Base-by-base conservation (phyloP, 1,140 invertebrate genomes). In the Drosophila erecta region DNA sequence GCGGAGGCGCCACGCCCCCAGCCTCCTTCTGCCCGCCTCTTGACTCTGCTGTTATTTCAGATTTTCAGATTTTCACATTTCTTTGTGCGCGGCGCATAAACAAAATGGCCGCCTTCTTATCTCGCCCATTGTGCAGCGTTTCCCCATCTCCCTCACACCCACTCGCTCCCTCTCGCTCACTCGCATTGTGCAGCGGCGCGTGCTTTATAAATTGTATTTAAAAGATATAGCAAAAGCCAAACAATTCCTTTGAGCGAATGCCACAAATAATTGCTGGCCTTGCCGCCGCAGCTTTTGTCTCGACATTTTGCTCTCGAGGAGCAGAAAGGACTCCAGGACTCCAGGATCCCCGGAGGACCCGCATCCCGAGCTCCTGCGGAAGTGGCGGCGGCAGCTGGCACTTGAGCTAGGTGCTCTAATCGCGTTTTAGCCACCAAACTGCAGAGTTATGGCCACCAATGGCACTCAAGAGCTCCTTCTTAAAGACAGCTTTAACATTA, bases 131-230 rank as follows among this genome's bases (percentile, higher is more conserved):
- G 62, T 76, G 33, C 62, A 64, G 33, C 20, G 35, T 15, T 47
- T 4, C 38, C 50, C 60, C 56, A 40, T 33, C 41, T 35, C 53
- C 4, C 12, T 1, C 30, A 5, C 40, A 24, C 3, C 49, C 24
- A 4, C 11, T 8, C 11, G 7, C 49, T 22, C 43, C 43, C 40
- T 4, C 54, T 8, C 27, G 7, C 40, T 20, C 17, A 50, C 47
- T 49, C 55, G 27, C 60, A 47, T 46, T 57, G 71, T 53, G 55
- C 80, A 77, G 17, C 75, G 59, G 54, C 60, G 66, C 76, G 64
- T 87, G 79, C 84, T 79, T 89, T 87, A 74, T 87, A 89, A 89
- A 84, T 89, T 89, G 84, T 87, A 89, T 87, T 89, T 83, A 79
- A 89, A 83, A 83, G 71, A 87, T 79, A 65, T 73, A 58, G 72